Evolutionary conservation across 2,113 vertebrate species (phyloP).

Genomic region (Anolis carolinensis): DNA sequence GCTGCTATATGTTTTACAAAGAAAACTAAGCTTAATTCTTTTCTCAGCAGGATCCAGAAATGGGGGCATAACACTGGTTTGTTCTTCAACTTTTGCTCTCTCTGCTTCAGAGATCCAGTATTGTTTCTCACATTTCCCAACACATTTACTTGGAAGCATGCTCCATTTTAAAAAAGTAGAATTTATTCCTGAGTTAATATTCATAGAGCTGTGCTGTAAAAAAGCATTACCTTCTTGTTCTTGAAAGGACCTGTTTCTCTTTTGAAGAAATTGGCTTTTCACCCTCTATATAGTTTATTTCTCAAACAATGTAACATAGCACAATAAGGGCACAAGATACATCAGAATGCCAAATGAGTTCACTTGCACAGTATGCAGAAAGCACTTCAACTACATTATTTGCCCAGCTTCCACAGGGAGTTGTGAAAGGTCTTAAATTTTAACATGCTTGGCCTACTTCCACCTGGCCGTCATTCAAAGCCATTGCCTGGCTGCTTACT

Average conservation of each 20-base stretch:
- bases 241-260: slow-evolving; percentile 58
- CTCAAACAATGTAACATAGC: slow-evolving; percentile 49
- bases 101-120: too few species aligned
- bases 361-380: slow-evolving; percentile 67
- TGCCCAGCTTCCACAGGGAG: slow-evolving; percentile 78
- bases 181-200: neutral
- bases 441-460: slow-evolving; percentile 75
- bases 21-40: too few species aligned
- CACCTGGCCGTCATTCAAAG: slow-evolving; percentile 78
- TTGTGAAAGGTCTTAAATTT: slow-evolving; percentile 77
- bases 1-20: too few species aligned
- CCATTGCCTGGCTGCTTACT: slow-evolving; percentile 67
- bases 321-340: slow-evolving; percentile 63
- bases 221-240: slow-evolving; percentile 43
- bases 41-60: too few species aligned
- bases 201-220: neutral
- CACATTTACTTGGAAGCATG: neutral
- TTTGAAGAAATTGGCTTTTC: slow-evolving; percentile 32
- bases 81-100: too few species aligned
- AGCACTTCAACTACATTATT: slow-evolving; percentile 76
- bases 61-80: too few species aligned
- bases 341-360: slow-evolving; percentile 67
- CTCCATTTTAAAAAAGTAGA: neutral
- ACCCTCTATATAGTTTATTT: slow-evolving; percentile 52
- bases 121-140: too few species aligned